Conservation (phyloP, 2,113 vertebrate genomes). For the Campylorhamphus procurvoides region DNA sequence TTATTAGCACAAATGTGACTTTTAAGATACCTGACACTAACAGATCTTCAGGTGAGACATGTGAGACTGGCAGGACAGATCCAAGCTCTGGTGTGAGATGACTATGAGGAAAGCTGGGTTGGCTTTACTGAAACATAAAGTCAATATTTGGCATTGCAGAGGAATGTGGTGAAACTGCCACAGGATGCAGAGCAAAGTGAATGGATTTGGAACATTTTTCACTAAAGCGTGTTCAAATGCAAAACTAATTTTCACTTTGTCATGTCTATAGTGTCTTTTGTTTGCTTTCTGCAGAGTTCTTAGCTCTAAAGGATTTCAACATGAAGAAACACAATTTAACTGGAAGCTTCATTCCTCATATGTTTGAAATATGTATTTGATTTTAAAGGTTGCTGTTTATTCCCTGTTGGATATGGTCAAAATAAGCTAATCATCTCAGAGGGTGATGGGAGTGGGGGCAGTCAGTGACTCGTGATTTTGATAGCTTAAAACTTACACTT, state of each 20-base stretch:
- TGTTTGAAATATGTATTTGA: neutral
- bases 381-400: neutral
- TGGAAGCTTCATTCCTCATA: neutral
- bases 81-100: neutral
- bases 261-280: neutral
- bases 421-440: neutral
- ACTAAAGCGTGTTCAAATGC: neutral
- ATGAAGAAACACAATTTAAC: neutral
- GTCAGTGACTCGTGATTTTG: neutral
- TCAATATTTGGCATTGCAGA: neutral
- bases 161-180: neutral
- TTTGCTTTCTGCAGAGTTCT: neutral
- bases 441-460: rapidly evolving
- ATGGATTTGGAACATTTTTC: neutral
- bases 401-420: neutral
- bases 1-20: neutral
- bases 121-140: neutral
- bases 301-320: neutral
- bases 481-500: neutral
- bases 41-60: neutral
- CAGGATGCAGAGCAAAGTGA: neutral
- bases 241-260: neutral
- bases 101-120: neutral
- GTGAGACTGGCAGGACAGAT: neutral
- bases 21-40: neutral